Percentiles rank a stretch among this genome's conserved stretches.
Conservation (phyloP, 1,140 invertebrate genomes). For the Euwallacea fornicatus region DNA sequence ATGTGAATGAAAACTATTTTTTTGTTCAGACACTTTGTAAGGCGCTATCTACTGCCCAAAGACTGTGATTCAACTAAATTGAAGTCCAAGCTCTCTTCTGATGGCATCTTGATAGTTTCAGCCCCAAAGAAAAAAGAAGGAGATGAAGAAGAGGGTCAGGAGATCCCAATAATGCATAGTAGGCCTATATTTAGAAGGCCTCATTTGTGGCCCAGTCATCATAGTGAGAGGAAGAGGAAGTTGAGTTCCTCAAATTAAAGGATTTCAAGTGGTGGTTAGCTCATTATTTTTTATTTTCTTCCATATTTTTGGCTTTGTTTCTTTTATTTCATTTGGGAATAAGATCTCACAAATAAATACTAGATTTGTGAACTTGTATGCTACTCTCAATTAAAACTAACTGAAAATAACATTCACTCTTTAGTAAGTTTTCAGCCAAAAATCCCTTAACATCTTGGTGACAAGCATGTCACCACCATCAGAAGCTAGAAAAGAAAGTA, state of each 20-base stretch:
- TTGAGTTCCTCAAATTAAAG: constrained; percentile 14
- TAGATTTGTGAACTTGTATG: too few relatives aligned
- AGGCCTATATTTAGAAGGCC: constrained; percentile 18
- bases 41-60: constrained; percentile 21
- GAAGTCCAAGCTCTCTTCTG: constrained; percentile 23
- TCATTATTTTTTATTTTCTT: not conserved
- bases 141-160: constrained; percentile 11
- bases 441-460: too few relatives aligned
- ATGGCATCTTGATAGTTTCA: constrained; percentile 22
- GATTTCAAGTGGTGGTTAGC: too few relatives aligned
- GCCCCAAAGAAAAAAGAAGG: constrained; percentile 22
- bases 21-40: constrained; percentile 22
- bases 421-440: too few relatives aligned
- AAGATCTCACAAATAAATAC: too few relatives aligned
- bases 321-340: too few relatives aligned
- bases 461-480: too few relatives aligned
- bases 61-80: constrained; percentile 25
- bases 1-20: too few relatives aligned
- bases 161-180: constrained; percentile 26
- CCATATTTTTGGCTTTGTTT: too few relatives aligned
- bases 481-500: too few relatives aligned
- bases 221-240: constrained; percentile 18
- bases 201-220: constrained; percentile 22
- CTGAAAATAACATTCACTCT: too few relatives aligned
- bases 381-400: too few relatives aligned